These are phyloP conservation scores for Carettochelys insculpta DNA, from an alignment of 2,113 vertebrate species.

Conservation along the genomic window DNA sequence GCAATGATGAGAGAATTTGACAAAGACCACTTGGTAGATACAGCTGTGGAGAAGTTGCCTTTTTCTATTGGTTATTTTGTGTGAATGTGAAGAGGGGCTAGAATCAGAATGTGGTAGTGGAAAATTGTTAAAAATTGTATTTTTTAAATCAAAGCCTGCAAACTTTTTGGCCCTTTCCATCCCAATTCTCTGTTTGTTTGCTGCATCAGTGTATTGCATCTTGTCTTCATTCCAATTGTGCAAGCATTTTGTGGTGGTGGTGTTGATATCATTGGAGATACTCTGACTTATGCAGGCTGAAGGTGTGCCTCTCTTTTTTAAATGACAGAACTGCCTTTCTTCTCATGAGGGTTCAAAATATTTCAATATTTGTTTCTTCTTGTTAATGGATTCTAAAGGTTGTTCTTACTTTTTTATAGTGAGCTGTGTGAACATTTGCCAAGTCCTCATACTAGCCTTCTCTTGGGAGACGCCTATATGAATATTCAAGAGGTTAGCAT, in stretches of 20 bases:
- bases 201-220: neutral
- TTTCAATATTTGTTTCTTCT: neutral
- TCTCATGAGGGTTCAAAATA: neutral
- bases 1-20: too few relatives aligned
- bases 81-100: neutral
- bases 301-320: neutral
- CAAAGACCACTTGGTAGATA: too few relatives aligned
- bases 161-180: neutral
- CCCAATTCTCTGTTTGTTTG: neutral
- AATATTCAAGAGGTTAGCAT: constrained; percentile 80
- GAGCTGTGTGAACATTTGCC: constrained; percentile 78
- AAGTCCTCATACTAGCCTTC: constrained; percentile 73
- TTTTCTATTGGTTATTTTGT: neutral
- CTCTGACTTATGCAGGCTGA: neutral
- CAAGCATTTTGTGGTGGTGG: neutral
- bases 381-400: neutral
- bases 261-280: neutral
- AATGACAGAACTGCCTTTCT: neutral
- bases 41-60: too few relatives aligned
- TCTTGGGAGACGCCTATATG: constrained; percentile 82
- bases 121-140: neutral
- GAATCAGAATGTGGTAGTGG: neutral
- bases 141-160: neutral
- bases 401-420: constrained; percentile 41
- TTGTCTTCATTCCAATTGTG: neutral